These are phyloP conservation scores for Aplocera efformata DNA, from an alignment of 2,888 invertebrate genomes.

Conservation along the genomic window DNA sequence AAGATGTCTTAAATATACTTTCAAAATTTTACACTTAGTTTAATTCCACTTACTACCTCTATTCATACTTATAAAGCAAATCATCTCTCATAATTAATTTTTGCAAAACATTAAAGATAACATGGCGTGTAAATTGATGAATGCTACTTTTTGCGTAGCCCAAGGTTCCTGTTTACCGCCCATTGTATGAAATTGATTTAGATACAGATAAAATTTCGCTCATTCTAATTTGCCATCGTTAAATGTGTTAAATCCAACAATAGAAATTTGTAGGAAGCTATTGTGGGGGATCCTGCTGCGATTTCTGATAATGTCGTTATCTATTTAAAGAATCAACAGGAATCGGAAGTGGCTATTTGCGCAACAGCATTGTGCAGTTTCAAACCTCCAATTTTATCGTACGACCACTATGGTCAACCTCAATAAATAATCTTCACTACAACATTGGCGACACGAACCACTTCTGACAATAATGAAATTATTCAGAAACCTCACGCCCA, in stretches of 20 bases:
- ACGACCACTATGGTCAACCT: slow-evolving; percentile 30
- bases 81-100: slow-evolving; percentile 18
- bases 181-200: slow-evolving; percentile 53
- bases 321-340: slow-evolving; percentile 12
- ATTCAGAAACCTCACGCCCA: slow-evolving; percentile 61
- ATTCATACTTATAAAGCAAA: slow-evolving; percentile 8
- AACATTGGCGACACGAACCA: slow-evolving; percentile 52
- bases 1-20: too few species aligned
- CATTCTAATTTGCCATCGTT: slow-evolving; percentile 27
- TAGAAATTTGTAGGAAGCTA: slow-evolving; percentile 3
- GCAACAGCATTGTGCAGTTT: slow-evolving; percentile 20
- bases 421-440: slow-evolving; percentile 39
- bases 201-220: slow-evolving; percentile 41
- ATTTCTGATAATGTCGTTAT: slow-evolving; percentile 13
- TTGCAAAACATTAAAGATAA: slow-evolving; percentile 18
- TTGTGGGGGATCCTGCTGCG: slow-evolving; percentile 6
- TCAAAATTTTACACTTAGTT: too few species aligned
- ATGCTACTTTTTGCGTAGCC: slow-evolving; percentile 22
- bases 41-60: slow-evolving; percentile 14
- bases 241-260: slow-evolving; percentile 7
- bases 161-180: slow-evolving; percentile 46
- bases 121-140: slow-evolving; percentile 26
- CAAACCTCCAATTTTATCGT: slow-evolving; percentile 8
- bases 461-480: slow-evolving; percentile 44
- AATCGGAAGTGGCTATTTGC: slow-evolving; percentile 24